Base-by-base conservation (phyloP, 2,797 vertebrate genomes). In the Tapirus indicus region DNA sequence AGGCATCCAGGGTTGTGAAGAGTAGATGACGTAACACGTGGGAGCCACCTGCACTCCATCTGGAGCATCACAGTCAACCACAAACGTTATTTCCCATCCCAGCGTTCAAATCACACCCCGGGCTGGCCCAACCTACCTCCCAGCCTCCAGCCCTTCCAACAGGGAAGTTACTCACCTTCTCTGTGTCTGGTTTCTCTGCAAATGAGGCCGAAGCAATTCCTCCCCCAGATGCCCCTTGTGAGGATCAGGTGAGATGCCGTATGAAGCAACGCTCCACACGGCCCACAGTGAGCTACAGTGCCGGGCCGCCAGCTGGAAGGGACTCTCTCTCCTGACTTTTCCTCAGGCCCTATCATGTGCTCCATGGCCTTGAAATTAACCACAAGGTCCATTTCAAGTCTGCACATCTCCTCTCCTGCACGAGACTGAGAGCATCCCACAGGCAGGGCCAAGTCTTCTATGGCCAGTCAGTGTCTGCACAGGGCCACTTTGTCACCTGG, bases 231-330 rank as follows among this genome's bases (percentile, higher is more conserved):
- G 25, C 35, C 62, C 25, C 27, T 6, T 6, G 32, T 35, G 85
- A 92, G 64, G 35, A 23, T 18, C 10, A 20, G 38, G 2, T 4
- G 68, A 32, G 60, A 62, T 3, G 68, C 56, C 1, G 0, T 17
- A 0, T 16, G 7, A 23, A 52, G 41, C 41, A 17, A 17, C 10
- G 11, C 41, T 6, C 41, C 11, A 29, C 7, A 2, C 0, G 1
- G 18, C 21, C n/a, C 10, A 7, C 1, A 9, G 25, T 2, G 7
- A 12, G 80, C 29, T 35, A 38, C 54, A 0, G n/a, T 1, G 29
- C 58, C 0, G 5, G 56, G 32, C 12, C 9, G 2, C 21, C 20
- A 7, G 49, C 35, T 20, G 10, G 10, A 27, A 27, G 49, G 56
- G 47, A 13, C 7, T 25, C 74, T 35, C 25, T 7, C 10, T 11